A percentile compares a stretch with the other conserved stretches of the same genome.
These are phyloP conservation scores for Corvus cornix DNA, from an alignment of 2,113 vertebrate genomes.

Conservation along the genomic window DNA sequence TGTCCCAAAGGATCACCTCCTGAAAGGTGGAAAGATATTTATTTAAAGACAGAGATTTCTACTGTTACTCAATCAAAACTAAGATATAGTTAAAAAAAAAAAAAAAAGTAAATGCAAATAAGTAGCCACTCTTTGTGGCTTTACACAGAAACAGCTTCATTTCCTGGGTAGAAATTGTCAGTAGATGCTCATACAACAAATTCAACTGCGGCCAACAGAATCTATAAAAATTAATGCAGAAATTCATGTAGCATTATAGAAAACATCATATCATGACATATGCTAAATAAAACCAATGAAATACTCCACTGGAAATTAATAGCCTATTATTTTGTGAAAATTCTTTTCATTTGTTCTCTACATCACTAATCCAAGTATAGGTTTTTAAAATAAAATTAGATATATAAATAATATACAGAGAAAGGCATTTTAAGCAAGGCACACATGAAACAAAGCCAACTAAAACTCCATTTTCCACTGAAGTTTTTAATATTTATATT, in stretches of 20 bases:
- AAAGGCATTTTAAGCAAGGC: neutral
- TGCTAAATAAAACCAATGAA: neutral
- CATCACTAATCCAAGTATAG: neutral
- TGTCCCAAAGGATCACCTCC: conserved; percentile 94
- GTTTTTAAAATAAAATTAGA: neutral
- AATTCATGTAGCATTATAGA: neutral
- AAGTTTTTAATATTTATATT: neutral
- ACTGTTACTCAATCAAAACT: neutral
- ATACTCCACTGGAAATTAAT: neutral
- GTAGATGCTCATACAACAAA: neutral
- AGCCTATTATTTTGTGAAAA: neutral
- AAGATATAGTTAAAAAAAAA: neutral
- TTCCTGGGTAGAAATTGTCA: neutral
- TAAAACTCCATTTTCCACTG: neutral
- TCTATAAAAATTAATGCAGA: neutral
- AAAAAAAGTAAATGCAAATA: neutral
- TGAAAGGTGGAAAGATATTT: conserved; percentile 63
- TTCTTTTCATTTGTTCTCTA: neutral
- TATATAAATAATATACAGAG: neutral
- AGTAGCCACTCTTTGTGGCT: neutral
- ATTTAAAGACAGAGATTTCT: neutral
- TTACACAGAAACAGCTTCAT: neutral
- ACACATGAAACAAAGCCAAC: neutral
- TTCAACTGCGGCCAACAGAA: neutral
- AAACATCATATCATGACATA: neutral